Base-by-base conservation (phyloP, 2,113 vertebrate genomes). In the Phylloscopus trochiloides region DNA sequence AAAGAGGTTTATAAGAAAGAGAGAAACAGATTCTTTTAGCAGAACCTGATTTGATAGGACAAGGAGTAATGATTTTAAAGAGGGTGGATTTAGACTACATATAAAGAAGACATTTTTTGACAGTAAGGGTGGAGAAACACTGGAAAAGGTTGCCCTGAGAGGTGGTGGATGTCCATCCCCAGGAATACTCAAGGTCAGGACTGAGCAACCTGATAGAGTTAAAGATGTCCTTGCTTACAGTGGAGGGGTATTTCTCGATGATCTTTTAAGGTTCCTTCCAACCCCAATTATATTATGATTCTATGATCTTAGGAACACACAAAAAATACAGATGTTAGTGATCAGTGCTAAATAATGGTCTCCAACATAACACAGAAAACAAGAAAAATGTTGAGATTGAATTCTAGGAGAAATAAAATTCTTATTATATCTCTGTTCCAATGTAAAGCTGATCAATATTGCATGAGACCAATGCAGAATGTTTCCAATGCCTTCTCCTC, bases 381-480 rank as follows among this genome's bases (percentile, higher is more conserved):
- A 1, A 54, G 8, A 61, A 67, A 71, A 88, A 75, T 26, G 0
- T 59, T 75, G 28, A 67, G 16, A 57, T 1, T 58, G 14, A 75
- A 43, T 40, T 88, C 10, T 25, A 67, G n/a, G 8, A 57, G 11
- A 88, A 93, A 65, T 19, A 57, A 59, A 36, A 32, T 57, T 79
- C 3, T 57, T 48, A 13, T 7, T 9, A 10, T 51, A 48, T 43
- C 14, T 78, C 66, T 43, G 21, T 65, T 90, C 42, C 25, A 61
- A 1, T 0, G 1, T 52, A 59, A 65, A 4, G 1, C 7, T 45
- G 31, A 72, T 36, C 51, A 43, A 10, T 38, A 63, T 3, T 16
- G 10, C 6, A 34, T 15, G 19, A 75, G 14, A 79, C 57, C 26
- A 86, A 76, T 19, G 12, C 12, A 95, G 8, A 67, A 21, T 32